These are phyloP conservation scores for Chlorocebus sabaeus DNA, from an alignment of 2,113 vertebrate species.

Conservation along the genomic window DNA sequence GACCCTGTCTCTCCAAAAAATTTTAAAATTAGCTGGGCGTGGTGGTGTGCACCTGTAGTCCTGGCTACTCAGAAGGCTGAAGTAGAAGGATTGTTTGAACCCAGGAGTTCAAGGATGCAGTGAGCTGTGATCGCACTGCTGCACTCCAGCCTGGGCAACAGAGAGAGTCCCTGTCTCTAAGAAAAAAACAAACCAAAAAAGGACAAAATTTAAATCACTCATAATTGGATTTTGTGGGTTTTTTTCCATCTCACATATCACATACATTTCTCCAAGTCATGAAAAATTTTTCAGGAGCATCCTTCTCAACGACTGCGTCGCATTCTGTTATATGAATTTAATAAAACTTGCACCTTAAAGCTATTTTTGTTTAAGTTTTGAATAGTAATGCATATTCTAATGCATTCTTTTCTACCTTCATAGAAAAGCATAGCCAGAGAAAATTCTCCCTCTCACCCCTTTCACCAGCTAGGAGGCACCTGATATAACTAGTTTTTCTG, in stretches of 20 bases:
- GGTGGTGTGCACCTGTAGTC: too few relatives aligned
- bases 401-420: too few relatives aligned
- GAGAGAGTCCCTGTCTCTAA: too few relatives aligned
- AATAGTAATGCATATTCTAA: neutral
- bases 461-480: neutral
- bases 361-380: neutral
- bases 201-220: neutral
- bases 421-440: neutral
- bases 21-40: too few relatives aligned
- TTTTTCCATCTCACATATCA: neutral
- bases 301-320: neutral
- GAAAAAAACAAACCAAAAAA: neutral
- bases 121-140: too few relatives aligned
- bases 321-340: neutral
- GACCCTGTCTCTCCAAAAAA: too few relatives aligned
- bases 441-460: neutral
- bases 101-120: too few relatives aligned
- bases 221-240: neutral
- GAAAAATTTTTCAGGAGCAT: neutral
- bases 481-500: neutral
- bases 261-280: neutral
- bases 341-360: neutral
- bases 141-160: too few relatives aligned
- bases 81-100: too few relatives aligned
- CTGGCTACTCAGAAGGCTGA: too few relatives aligned